These are phyloP conservation scores for Triplophysa yarkandensis DNA, from an alignment of 2,797 vertebrate genomes.

Conservation along the genomic window DNA sequence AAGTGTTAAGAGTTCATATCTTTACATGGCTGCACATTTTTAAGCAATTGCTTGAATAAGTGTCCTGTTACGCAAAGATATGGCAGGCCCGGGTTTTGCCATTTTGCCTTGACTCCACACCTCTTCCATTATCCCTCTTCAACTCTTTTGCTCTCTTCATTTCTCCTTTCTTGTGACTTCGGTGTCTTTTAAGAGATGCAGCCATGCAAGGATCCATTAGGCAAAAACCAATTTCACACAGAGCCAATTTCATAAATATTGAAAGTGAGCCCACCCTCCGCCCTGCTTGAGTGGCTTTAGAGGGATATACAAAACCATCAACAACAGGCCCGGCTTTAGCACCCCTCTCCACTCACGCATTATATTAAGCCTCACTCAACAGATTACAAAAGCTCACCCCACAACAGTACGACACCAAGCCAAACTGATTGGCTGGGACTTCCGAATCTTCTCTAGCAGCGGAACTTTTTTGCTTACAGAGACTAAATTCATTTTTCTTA, in stretches of 20 bases:
- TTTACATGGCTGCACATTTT: background rate
- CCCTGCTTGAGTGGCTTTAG: conserved; percentile 76
- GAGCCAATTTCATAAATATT: conserved; percentile 87
- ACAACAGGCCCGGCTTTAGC: conserved; percentile 70
- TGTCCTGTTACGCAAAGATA: background rate
- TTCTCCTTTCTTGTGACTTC: conserved; percentile 66
- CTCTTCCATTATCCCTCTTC: conserved; percentile 41
- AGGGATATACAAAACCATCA: conserved; percentile 79
- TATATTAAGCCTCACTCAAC: conserved; percentile 60
- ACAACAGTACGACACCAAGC: conserved; percentile 38
- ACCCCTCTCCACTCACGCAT: conserved; percentile 68
- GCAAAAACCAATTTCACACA: conserved; percentile 85
- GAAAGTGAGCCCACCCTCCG: conserved; percentile 77
- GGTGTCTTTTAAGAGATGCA: conserved; percentile 72
- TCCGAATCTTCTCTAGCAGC: conserved; percentile 12
- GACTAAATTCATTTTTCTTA: conserved; percentile 17
- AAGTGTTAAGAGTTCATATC: too few species aligned
- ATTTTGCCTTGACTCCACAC: conserved; percentile 10
- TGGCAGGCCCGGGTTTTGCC: background rate
- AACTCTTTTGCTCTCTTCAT: conserved; percentile 56
- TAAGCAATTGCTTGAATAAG: background rate
- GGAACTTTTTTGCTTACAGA: conserved; percentile 31
- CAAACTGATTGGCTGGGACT: conserved; percentile 45
- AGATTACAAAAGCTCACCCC: conserved; percentile 60
- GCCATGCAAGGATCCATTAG: conserved; percentile 82